Evolutionary conservation across 2,113 vertebrate genomes (phyloP).

Genomic region (Drymodes brunneopygia): DNA sequence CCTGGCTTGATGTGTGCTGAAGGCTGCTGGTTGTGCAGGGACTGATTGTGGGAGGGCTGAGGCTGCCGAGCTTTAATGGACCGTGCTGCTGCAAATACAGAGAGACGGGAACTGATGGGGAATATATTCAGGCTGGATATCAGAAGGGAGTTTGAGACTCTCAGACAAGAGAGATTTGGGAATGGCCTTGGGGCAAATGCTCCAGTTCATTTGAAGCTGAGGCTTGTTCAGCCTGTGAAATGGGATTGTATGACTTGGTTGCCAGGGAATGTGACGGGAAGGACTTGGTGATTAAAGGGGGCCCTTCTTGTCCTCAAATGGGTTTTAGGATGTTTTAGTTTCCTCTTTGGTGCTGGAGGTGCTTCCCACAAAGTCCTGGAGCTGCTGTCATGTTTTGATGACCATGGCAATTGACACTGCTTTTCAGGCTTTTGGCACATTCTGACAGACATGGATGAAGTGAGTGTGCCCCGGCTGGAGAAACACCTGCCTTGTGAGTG

Average conservation of each 20-base stretch:
- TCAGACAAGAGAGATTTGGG: slow-evolving; percentile 56
- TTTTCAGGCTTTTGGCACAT: background rate
- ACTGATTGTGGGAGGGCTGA: background rate
- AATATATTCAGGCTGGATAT: slow-evolving; percentile 49
- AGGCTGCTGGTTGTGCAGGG: background rate
- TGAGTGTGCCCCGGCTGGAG: background rate
- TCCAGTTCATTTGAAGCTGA: slow-evolving; percentile 58
- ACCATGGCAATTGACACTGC: background rate
- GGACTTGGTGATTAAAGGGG: slow-evolving; percentile 57
- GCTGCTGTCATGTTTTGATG: slow-evolving; percentile 40
- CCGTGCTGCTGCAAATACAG: slow-evolving; percentile 15
- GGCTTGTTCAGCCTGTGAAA: slow-evolving; percentile 60
- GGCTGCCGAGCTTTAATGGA: background rate
- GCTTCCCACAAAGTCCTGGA: slow-evolving; percentile 33
- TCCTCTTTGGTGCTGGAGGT: slow-evolving; percentile 15
- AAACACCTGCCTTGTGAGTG: background rate
- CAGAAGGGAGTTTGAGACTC: slow-evolving; percentile 23
- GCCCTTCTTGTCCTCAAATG: slow-evolving; percentile 42
- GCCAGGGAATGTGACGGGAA: slow-evolving; percentile 26
- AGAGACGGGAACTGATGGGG: background rate
- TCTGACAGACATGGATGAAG: background rate
- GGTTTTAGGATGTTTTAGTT: slow-evolving; percentile 32
- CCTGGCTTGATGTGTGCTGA: background rate
- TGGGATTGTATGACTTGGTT: slow-evolving; percentile 55
- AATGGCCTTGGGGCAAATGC: slow-evolving; percentile 45